Evolutionary conservation across 2,888 invertebrate species (phyloP).

Genomic region (Thelaira solivaga): DNA sequence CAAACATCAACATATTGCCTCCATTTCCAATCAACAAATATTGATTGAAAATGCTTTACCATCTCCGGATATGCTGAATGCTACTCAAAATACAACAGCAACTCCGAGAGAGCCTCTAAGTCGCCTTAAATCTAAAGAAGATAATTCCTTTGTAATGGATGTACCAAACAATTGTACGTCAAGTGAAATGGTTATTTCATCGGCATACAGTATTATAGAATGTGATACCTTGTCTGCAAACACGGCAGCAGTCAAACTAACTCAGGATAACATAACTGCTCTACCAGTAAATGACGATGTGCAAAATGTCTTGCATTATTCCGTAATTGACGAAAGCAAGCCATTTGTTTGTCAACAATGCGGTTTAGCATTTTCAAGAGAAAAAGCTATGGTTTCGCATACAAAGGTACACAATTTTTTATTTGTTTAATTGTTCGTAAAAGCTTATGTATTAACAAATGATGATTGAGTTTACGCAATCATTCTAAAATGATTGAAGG

Average conservation of each 20-base stretch:
- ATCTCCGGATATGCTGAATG: background rate
- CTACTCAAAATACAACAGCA: slow-evolving; percentile 25
- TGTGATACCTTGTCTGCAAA: slow-evolving; percentile 46
- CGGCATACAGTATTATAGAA: slow-evolving; percentile 52
- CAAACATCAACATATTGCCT: slow-evolving; percentile 56
- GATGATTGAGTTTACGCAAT: slow-evolving; percentile 63
- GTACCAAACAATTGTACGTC: slow-evolving; percentile 42
- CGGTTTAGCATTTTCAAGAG: slow-evolving; percentile 87
- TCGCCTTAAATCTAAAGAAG: slow-evolving; percentile 72
- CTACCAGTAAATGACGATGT: slow-evolving; percentile 1
- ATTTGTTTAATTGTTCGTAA: background rate
- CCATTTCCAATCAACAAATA: slow-evolving; percentile 16
- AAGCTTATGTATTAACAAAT: slow-evolving; percentile 21
- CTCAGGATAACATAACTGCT: slow-evolving; percentile 43
- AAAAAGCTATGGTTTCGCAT: slow-evolving; percentile 89
- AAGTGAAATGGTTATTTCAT: slow-evolving; percentile 37
- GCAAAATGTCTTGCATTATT: slow-evolving; percentile 74
- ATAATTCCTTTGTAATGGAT: slow-evolving; percentile 70
- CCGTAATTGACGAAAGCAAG: slow-evolving; percentile 83
- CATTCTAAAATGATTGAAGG: slow-evolving; percentile 45
- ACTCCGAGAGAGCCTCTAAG: slow-evolving; percentile 70
- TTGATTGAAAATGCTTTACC: slow-evolving; percentile 38
- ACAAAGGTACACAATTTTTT: slow-evolving; percentile 78
- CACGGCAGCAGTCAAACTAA: slow-evolving; percentile 55
- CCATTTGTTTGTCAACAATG: slow-evolving; percentile 89